These are phyloP conservation scores for Habrosyne pyritoides DNA, from an alignment of 2,888 invertebrate genomes.

Conservation along the genomic window DNA sequence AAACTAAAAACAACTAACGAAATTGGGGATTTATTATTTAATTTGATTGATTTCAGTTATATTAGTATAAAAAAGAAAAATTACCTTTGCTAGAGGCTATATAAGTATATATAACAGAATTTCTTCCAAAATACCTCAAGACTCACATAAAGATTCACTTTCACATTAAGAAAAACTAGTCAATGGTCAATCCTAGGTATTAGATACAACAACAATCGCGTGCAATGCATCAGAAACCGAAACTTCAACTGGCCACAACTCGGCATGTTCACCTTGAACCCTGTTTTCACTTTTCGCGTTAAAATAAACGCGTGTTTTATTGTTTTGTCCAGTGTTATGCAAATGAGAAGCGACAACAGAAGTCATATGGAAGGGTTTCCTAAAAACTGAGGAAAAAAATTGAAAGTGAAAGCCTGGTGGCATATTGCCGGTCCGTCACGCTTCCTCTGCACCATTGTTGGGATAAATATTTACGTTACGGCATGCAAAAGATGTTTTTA, in stretches of 20 bases:
- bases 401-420: constrained; percentile 78
- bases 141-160: neutral
- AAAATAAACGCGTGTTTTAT: constrained; percentile 70
- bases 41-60: too few relatives aligned
- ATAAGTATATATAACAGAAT: too few relatives aligned
- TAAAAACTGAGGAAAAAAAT: constrained; percentile 63
- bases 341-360: constrained; percentile 72
- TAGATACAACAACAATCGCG: constrained; percentile 45
- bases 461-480: constrained; percentile 78
- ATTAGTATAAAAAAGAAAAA: neutral
- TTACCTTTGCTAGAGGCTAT: neutral
- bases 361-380: constrained; percentile 76
- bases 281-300: constrained; percentile 79
- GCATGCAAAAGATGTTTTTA: constrained; percentile 80
- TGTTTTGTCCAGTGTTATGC: constrained; percentile 76
- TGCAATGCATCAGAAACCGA: constrained; percentile 66
- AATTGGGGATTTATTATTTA: too few relatives aligned
- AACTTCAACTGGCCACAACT: constrained; percentile 63
- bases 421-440: constrained; percentile 71
- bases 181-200: constrained; percentile 7
- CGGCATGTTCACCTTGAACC: constrained; percentile 62
- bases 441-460: constrained; percentile 66
- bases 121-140: too few relatives aligned
- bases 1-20: too few relatives aligned
- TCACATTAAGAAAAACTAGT: neutral